Evolutionary conservation across 2,797 vertebrate genomes (phyloP).

Genomic region (Lemur catta): DNA sequence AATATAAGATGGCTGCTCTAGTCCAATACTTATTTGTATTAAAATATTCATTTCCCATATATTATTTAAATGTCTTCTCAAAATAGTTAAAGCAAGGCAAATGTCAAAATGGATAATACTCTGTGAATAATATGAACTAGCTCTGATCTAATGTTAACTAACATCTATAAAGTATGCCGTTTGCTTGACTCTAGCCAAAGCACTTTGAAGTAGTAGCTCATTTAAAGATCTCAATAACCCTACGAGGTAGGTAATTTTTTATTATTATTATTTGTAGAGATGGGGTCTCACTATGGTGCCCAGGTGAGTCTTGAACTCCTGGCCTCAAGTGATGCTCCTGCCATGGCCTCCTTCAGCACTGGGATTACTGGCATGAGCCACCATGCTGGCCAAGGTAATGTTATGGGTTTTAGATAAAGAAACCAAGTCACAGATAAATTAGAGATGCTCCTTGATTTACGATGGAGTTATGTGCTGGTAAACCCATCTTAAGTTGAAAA

Average conservation of each 20-base stretch:
- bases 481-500: no score
- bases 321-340: neutral
- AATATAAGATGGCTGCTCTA: neutral
- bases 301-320: neutral
- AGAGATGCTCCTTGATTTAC: neutral
- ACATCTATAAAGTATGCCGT: neutral
- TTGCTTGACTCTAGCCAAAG: neutral
- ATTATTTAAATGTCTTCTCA: neutral
- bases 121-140: neutral
- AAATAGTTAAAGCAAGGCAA: slow-evolving; percentile 19
- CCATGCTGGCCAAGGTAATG: neutral
- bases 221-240: neutral
- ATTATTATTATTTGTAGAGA: neutral
- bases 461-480: neutral
- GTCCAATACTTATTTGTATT: neutral
- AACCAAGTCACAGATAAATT: neutral
- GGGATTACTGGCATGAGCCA: neutral
- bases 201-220: neutral
- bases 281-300: neutral
- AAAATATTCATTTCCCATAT: neutral
- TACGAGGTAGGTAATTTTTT: neutral
- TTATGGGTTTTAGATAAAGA: neutral
- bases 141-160: neutral
- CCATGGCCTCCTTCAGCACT: neutral
- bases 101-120: neutral